These are phyloP conservation scores for Etheostoma perlongum DNA, from an alignment of 2,797 vertebrate genomes.

Conservation along the genomic window DNA sequence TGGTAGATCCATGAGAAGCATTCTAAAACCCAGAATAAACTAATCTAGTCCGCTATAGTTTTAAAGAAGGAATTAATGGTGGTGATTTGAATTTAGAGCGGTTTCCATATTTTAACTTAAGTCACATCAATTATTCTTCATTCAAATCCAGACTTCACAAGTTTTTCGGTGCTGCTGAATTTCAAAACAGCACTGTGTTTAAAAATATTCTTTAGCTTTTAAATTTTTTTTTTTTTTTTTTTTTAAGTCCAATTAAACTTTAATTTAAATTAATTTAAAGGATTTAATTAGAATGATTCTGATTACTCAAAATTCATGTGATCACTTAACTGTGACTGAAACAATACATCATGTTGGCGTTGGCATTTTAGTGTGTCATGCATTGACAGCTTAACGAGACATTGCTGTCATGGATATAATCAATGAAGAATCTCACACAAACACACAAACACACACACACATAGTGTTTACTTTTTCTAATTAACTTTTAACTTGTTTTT, in stretches of 20 bases:
- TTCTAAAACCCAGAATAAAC: conserved; percentile 35
- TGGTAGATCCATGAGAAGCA: conserved; percentile 20
- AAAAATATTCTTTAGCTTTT: background rate
- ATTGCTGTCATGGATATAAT: conserved; percentile 20
- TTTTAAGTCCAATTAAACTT: background rate
- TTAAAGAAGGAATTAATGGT: conserved; percentile 7
- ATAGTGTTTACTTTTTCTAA: conserved; percentile 39
- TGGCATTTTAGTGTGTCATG: background rate
- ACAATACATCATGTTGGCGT: background rate
- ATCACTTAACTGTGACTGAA: background rate
- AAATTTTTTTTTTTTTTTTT: background rate
- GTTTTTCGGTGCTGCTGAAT: background rate
- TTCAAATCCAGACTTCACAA: conserved; percentile 11
- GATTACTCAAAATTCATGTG: background rate
- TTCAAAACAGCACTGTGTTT: background rate
- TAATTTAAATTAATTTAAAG: background rate
- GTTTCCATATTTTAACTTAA: background rate
- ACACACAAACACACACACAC: too few relatives aligned
- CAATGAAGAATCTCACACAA: conserved; percentile 1
- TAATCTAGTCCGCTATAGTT: conserved; percentile 1
- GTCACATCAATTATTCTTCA: background rate
- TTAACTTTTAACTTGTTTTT: conserved; percentile 57
- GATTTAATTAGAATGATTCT: background rate
- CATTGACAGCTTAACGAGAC: conserved; percentile 14
- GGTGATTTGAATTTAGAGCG: conserved; percentile 10